Base-by-base conservation (phyloP, 2,888 invertebrate genomes). In the Epinotia bilunana region DNA sequence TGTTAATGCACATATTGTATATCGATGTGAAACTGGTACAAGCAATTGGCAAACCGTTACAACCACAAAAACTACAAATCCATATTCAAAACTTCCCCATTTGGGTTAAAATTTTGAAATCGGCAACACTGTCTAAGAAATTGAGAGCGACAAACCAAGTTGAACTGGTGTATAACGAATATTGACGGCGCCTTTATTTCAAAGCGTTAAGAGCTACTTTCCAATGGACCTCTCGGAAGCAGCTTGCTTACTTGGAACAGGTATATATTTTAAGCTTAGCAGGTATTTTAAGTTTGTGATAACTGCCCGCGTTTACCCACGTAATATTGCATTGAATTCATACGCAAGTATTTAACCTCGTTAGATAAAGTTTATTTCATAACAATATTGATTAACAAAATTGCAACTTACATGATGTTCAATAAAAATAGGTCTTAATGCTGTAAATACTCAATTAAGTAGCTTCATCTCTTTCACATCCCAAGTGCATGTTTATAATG, bases 31-130 rank as follows among this genome's bases (percentile, higher is more conserved):
- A n/a, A 3, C 33, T 13, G 55, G 6, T 39, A 18, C 7, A 43
- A 58, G 57, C 43, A 12, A 57, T 69, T 58, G 11, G 23, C 43
- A 58, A 58, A 69, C 46, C 11, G 12, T 23, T 16, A 7, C 33
- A 33, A 13, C 18, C 68, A 43, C 12, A 60, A 69, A 69, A 60
- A 69, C 69, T 60, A 60, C 12, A 69, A 69, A 69, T 69, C 23
- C 69, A 60, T 69, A 69, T 60, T 60, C 69, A 69, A 46, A 68
- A 60, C 58, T 69, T 69, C 46, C 69, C 43, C 16, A 28, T 69
- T 69, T 46, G 58, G 60, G 9, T 28, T 69, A 3, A n/a, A 43
- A 46, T 69, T 69, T 69, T 69, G 69, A 69, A 69, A 69, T 46
- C 16, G n/a, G 23, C 23, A 18, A 46, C n/a, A 23, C 58, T n/a